Percentiles rank a stretch among this genome's conserved stretches.
phyloP scores from a whole-genome alignment of 2,888 invertebrate genomes.

The Hoplodrina blanda region DNA sequence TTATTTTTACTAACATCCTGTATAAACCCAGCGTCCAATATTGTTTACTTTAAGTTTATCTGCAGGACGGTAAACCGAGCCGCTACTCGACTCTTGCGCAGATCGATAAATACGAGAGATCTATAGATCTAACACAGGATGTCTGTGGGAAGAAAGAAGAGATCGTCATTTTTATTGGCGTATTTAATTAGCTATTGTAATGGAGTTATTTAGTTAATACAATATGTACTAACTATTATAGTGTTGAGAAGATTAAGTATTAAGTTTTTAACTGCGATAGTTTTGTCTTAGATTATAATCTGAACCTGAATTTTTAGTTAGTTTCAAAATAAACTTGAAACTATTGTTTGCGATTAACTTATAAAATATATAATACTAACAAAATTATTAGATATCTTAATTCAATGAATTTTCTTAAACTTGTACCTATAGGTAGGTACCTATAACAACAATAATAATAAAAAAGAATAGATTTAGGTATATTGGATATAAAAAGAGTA shows the following conservation, averaged over 20 bases:
- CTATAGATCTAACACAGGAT: constrained; percentile 64
- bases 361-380: too few species aligned
- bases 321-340: too few species aligned
- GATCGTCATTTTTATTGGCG: constrained; percentile 54
- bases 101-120: constrained; percentile 69
- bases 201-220: constrained; percentile 2
- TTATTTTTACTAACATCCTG: constrained; percentile 44
- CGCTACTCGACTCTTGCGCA: constrained; percentile 67
- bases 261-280: background rate
- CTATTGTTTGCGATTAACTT: too few species aligned
- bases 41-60: constrained; percentile 68
- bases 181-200: constrained; percentile 38
- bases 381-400: too few species aligned
- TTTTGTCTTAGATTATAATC: background rate
- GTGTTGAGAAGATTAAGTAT: background rate
- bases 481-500: too few species aligned
- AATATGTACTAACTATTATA: background rate
- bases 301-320: too few species aligned
- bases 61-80: constrained; percentile 65
- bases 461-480: too few species aligned
- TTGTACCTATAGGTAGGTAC: too few species aligned
- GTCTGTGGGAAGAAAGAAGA: constrained; percentile 64
- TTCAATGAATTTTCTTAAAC: too few species aligned
- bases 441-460: too few species aligned
- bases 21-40: constrained; percentile 55